Evolutionary conservation across 1,140 invertebrate genomes (phyloP), one percentile per base, ranked within the genome.

Genomic region (Euwallacea similis): DNA sequence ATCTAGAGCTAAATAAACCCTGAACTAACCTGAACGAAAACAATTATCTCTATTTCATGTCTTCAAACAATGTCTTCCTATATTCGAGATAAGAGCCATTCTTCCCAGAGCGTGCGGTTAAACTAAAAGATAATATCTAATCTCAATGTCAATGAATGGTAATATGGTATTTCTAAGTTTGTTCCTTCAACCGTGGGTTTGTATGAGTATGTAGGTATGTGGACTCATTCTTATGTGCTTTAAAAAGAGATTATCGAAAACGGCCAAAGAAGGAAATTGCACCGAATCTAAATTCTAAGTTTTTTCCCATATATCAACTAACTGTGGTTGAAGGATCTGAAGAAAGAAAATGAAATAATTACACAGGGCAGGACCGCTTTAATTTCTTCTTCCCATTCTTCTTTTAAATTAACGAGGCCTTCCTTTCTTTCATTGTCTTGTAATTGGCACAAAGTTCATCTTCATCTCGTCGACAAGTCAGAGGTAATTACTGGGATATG

Each of bases 41-140:
- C 42, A 58, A 66, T 44, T 43, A 44, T 66, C 42, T 66, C 7
- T 66, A 15, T 46, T 56, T 58, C 55, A 44, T 58, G 54, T 58
- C 65, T 66, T 58, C 7, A 66, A 66, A 66, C 64, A 66, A 66
- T 58, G 63, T 55, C 21, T 44, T 66, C 42, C 42, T 66, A 53
- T 58, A 33, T 47, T 42, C 10, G 8, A 66, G 65, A 66, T 66
- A 66, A 66, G 65, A 44, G 33, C 7, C 10, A 65, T 65, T 65
- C 50, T 58, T 64, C 65, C 54, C 65, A 66, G 54, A 44, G n/a
- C 42, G 42, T 66, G 54, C 65, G 54, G 65, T 66, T 44, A 43
- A 56, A 33, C 21, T 21, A 11, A 7, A 47, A 66, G 65, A 66
- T 66, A 58, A 58, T 42, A 66, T 58, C 42, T 66, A 44, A 66